Base-by-base conservation (phyloP, 1,140 invertebrate genomes). In the Steinernema feltiae region DNA sequence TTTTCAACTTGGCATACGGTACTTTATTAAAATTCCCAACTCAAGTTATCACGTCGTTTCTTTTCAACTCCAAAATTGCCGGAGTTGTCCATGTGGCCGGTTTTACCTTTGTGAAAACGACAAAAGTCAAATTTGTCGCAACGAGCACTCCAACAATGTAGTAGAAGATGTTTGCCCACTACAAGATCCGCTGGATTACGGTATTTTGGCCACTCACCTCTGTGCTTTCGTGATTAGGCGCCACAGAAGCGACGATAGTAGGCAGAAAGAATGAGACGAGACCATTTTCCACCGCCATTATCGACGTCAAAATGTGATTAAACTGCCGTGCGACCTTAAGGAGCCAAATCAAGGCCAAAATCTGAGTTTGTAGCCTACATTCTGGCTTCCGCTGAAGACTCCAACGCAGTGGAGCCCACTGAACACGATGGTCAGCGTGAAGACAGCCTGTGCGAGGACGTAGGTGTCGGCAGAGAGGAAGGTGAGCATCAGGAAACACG, bases 351-450 rank as follows among this genome's bases (percentile, higher is more conserved):
- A 63, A 63, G 18, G 7, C 18, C 24, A 63, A 63, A 63, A 63
- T 63, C 2, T 27, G 24, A 21, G 7, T 41, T n/a, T n/a, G n/a
- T 18, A 63, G 53, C 15, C 24, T 27, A 63, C 53, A n/a, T 21
- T 63, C 24, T 63, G 53, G 24, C 53, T 63, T n/a, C 15, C 53
- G 24, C 53, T 63, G 24, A 63, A 63, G 24, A 3, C 3, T 27
- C 53, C 53, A 12, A 63, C 53, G 24, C 53, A 63, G 53, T 63
- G 53, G 24, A 63, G 53, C 24, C 53, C 53, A 63, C 24, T 63
- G 53, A 63, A 63, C 7, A 63, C 53, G 15, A 63, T 63, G 53
- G 53, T 63, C 53, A 63, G 53, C 3, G 53, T 63, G 53, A 63
- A 63, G 24, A 63, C 53, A 27, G 53, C 24, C 24, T 63, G 53